Conservation (phyloP, 1,140 invertebrate genomes). For the Drosophila athabasca region DNA sequence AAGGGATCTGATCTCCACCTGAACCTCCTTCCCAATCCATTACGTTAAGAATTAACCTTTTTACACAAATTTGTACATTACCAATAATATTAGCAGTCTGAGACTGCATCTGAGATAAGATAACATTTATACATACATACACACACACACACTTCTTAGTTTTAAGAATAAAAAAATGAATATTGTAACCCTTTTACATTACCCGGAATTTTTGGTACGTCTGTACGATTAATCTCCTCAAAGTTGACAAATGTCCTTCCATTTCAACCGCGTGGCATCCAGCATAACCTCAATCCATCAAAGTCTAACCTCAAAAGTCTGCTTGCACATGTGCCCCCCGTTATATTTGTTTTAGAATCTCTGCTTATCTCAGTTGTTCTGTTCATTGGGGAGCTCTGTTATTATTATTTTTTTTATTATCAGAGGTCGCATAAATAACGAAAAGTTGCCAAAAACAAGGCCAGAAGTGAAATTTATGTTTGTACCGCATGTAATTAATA, state of each 20-base stretch:
- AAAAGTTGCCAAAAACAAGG: constrained; percentile 35
- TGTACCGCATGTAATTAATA: constrained; percentile 61
- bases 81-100: no score
- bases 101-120: no score
- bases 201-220: neutral
- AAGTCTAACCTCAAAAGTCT: constrained; percentile 22
- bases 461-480: constrained; percentile 49
- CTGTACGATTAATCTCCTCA: neutral
- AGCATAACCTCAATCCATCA: constrained; percentile 15
- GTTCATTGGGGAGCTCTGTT: constrained; percentile 3
- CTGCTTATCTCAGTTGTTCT: constrained; percentile 17
- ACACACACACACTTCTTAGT: no score
- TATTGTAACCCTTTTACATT: no score
- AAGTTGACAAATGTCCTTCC: constrained; percentile 21
- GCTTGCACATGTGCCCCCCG: constrained; percentile 8
- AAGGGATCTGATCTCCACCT: no score
- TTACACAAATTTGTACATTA: no score
- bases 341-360: constrained; percentile 33
- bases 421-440: constrained; percentile 42
- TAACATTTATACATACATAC: no score
- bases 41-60: no score
- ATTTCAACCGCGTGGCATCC: constrained; percentile 13
- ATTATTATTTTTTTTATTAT: constrained; percentile 13
- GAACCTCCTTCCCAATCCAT: no score
- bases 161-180: no score